Base-by-base conservation (phyloP, 2,113 vertebrate genomes). In the Tichodroma muraria region DNA sequence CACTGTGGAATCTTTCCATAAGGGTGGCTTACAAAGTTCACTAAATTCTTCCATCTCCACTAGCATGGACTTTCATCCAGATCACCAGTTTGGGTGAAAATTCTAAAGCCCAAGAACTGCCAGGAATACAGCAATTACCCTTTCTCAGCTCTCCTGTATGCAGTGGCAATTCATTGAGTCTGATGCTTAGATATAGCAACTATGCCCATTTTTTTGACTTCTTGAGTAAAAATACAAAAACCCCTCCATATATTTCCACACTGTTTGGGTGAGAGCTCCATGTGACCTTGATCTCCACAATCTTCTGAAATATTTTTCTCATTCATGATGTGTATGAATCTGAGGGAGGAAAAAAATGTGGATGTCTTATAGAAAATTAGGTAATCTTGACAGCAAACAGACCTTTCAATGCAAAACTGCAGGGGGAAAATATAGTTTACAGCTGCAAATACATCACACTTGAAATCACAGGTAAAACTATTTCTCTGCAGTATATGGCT, bases 381-480 rank as follows among this genome's bases (percentile, higher is more conserved):
- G 64, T 85, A 77, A 88, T 90, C 60, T 63, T 85, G 76, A 88
- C 50, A 82, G 59, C 56, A 79, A 89, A 76, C 31, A 90, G 66
- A 88, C 21, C 33, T 88, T 84, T 49, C 56, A 64, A 71, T 79
- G 69, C 47, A 94, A 88, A 94, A 88, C 38, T 81, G n/a, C 19
- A 31, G 42, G 25, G 25, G 53, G 37, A 76, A 88, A 88, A 80
- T 56, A 88, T 22, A 69, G 73, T 85, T 79, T 87, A 50, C 47
- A 86, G 72, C 80, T 96, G 69, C 61, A 90, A 87, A 90, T 85
- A 65, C 24, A 96, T 90, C 82, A 93, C 70, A 72, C 22, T 86
- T 69, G 72, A 90, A 91, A 94, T 90, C 85, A 72, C 61, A 88
- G 70, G 73, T 95, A 91, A 85, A 93, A 93, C 81, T 0, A 42